Conservation (phyloP, 1,140 invertebrate species). For the Drosophila bipectinata region DNA sequence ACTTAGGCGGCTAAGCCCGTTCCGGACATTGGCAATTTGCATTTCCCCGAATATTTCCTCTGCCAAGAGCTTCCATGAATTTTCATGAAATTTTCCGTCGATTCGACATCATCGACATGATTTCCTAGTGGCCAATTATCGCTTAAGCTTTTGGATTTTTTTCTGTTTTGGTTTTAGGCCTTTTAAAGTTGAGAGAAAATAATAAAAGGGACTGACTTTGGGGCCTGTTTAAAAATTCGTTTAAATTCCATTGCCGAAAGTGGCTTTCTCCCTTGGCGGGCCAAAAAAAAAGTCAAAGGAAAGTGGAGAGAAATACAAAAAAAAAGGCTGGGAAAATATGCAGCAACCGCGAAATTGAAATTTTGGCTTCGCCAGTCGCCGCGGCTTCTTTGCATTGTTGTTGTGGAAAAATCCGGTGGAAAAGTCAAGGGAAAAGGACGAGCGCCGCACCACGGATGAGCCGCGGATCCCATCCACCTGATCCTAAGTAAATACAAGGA, state of each 20-base stretch:
- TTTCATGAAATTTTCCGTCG: background rate
- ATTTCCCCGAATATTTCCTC: constrained; percentile 29
- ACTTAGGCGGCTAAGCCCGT: constrained; percentile 63
- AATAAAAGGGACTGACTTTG: constrained; percentile 1
- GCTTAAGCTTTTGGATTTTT: constrained; percentile 59
- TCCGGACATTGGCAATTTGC: constrained; percentile 76
- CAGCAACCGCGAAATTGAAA: constrained; percentile 82
- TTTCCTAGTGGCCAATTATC: constrained; percentile 76
- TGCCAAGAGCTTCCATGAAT: constrained; percentile 7
- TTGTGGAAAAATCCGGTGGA: constrained; percentile 16
- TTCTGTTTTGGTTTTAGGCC: constrained; percentile 17
- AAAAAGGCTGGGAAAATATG: constrained; percentile 77
- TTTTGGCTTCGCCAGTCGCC: constrained; percentile 76
- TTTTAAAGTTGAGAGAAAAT: constrained; percentile 25
- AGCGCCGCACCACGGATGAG: constrained; percentile 19
- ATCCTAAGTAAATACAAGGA: constrained; percentile 82
- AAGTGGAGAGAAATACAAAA: constrained; percentile 2
- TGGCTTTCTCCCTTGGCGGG: constrained; percentile 16
- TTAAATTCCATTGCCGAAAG: constrained; percentile 75
- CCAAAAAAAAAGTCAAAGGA: constrained; percentile 45
- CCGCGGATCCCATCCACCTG: constrained; percentile 58
- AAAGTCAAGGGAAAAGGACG: background rate
- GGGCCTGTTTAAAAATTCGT: constrained; percentile 65
- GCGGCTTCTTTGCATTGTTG: constrained; percentile 59
- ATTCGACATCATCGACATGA: constrained; percentile 57